phyloP scores from a whole-genome alignment of 2,113 vertebrate species.

The Menidia beryllina region DNA sequence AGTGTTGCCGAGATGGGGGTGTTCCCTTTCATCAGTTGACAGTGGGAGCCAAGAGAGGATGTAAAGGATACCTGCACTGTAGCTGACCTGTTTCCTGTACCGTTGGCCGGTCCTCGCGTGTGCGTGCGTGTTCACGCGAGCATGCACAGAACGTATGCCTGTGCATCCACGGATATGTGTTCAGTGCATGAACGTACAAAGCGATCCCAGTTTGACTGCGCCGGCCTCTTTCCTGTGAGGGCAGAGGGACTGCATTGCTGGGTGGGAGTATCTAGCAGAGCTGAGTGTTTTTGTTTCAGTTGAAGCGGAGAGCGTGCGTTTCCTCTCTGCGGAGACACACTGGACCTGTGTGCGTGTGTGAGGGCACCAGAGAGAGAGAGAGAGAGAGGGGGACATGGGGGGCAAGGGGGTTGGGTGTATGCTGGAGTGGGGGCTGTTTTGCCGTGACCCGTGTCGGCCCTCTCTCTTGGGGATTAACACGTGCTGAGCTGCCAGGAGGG shows the following conservation, averaged over 20 bases:
- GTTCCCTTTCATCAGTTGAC: slow-evolving; percentile 60
- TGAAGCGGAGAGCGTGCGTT: slow-evolving; percentile 57
- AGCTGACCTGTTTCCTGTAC: slow-evolving; percentile 65
- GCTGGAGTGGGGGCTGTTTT: slow-evolving; percentile 50
- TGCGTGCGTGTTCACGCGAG: slow-evolving; percentile 20
- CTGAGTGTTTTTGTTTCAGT: slow-evolving; percentile 70
- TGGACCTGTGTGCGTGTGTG: slow-evolving; percentile 37
- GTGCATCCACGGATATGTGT: slow-evolving; percentile 10
- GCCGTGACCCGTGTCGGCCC: slow-evolving; percentile 51
- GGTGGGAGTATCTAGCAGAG: slow-evolving; percentile 33
- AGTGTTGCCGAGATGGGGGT: slow-evolving; percentile 25
- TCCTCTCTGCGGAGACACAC: slow-evolving; percentile 63
- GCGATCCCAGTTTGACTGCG: slow-evolving; percentile 20
- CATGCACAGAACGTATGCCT: not conserved
- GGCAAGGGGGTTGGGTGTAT: slow-evolving; percentile 4
- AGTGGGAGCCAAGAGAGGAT: slow-evolving; percentile 57
- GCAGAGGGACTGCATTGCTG: slow-evolving; percentile 35
- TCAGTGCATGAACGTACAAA: slow-evolving; percentile 14
- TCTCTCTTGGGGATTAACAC: slow-evolving; percentile 69
- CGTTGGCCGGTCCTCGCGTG: slow-evolving; percentile 28
- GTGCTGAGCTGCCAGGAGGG: slow-evolving; percentile 55
- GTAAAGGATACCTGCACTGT: slow-evolving; percentile 65
- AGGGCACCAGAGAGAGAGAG: not conserved
- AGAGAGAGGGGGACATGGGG: too few relatives aligned
- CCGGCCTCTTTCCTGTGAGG: slow-evolving; percentile 64